Percentiles rank a stretch among this genome's conserved stretches.
Evolutionary conservation across 2,888 invertebrate genomes (phyloP).

Genomic region (Zygaena filipendulae): DNA sequence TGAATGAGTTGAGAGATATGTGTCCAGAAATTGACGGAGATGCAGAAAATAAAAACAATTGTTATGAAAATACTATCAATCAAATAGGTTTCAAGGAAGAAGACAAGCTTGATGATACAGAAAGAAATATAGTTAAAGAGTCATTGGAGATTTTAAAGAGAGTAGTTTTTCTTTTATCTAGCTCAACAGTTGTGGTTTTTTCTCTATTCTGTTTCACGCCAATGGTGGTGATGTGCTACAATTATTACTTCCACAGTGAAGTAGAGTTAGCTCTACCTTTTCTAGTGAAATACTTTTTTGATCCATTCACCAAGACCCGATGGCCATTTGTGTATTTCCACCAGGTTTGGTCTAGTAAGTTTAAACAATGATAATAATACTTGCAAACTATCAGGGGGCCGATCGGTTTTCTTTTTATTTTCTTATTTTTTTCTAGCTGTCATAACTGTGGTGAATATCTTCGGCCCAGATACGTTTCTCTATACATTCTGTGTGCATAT

Average conservation of each 20-base stretch:
- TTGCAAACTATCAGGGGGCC: too few species aligned
- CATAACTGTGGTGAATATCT: constrained; percentile 27
- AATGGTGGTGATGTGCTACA: constrained; percentile 25
- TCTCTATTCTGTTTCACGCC: constrained; percentile 30
- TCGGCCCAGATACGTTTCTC: constrained; percentile 34
- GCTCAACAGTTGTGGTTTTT: constrained; percentile 21
- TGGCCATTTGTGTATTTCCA: constrained; percentile 36
- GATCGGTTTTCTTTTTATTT: constrained; percentile 7
- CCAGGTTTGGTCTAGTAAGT: constrained; percentile 40
- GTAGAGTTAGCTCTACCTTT: constrained; percentile 30
- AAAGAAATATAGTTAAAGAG: constrained; percentile 22
- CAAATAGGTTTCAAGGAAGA: not conserved
- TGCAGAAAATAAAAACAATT: constrained; percentile 7
- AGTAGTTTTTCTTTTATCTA: constrained; percentile 21
- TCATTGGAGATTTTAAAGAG: constrained; percentile 23
- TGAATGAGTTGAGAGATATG: constrained; percentile 28
- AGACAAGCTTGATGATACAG: constrained; percentile 5
- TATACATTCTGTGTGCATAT: constrained; percentile 34
- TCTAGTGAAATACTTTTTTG: constrained; percentile 33
- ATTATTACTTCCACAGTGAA: constrained; percentile 24
- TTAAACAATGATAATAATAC: too few species aligned
- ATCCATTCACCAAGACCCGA: constrained; percentile 22
- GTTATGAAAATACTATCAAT: not conserved
- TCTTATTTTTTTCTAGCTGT: constrained; percentile 25
- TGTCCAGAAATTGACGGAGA: constrained; percentile 21